Evolutionary conservation across 2,888 invertebrate species (phyloP).

Genomic region (Marasmarcha lunaedactyla): DNA sequence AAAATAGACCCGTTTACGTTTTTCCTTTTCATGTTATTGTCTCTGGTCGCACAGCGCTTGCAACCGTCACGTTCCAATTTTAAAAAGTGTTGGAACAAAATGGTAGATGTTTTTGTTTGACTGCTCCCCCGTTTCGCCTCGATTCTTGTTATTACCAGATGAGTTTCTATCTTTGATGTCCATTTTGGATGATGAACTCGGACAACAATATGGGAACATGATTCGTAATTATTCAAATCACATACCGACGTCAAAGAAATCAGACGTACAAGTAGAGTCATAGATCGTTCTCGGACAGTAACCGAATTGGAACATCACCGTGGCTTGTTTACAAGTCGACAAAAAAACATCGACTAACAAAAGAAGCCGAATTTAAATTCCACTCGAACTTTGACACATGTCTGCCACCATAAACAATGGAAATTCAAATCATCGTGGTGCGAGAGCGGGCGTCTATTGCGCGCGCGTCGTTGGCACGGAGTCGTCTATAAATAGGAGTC

Average conservation of each 20-base stretch:
- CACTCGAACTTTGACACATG: conserved; percentile 71
- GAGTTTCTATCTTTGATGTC: conserved; percentile 51
- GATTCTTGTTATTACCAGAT: conserved; percentile 62
- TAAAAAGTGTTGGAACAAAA: conserved; percentile 70
- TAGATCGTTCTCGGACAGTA: conserved; percentile 56
- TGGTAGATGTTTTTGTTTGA: conserved; percentile 58
- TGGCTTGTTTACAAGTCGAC: conserved; percentile 66
- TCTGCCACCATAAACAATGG: conserved; percentile 71
- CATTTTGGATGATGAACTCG: conserved; percentile 17
- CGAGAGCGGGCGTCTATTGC: conserved; percentile 54
- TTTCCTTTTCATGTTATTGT: conserved; percentile 71
- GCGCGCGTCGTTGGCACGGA: conserved; percentile 58
- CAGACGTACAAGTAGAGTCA: conserved; percentile 48
- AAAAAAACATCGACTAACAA: conserved; percentile 60
- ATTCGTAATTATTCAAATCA: conserved; percentile 60
- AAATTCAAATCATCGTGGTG: conserved; percentile 67
- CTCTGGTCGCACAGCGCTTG: conserved; percentile 64
- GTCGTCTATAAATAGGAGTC: conserved; percentile 64
- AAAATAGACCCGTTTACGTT: conserved; percentile 68
- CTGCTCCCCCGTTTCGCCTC: conserved; percentile 35
- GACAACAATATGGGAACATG: conserved; percentile 32
- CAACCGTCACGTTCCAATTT: conserved; percentile 71
- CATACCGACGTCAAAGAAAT: conserved; percentile 63
- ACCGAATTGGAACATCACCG: conserved; percentile 69
- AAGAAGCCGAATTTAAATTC: conserved; percentile 68